These are phyloP conservation scores for Apamea sordens DNA, from an alignment of 2,888 invertebrate species.

Conservation along the genomic window DNA sequence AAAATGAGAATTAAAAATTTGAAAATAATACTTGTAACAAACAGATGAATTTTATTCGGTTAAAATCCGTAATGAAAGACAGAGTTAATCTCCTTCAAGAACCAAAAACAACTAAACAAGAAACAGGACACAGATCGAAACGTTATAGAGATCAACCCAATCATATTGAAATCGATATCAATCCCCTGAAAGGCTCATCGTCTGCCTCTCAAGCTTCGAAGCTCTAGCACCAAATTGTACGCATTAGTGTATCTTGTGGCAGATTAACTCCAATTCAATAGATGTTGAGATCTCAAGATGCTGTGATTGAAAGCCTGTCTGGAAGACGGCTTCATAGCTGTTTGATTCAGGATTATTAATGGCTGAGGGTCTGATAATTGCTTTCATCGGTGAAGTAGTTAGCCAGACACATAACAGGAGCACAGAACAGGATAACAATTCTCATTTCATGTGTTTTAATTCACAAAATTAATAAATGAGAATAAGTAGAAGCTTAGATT, in stretches of 20 bases:
- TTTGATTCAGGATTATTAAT: conserved; percentile 24
- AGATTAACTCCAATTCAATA: conserved; percentile 49
- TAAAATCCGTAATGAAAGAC: not conserved
- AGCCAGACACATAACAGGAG: too few species aligned
- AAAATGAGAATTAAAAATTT: not conserved
- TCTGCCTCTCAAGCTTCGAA: conserved; percentile 6
- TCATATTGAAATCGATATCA: conserved; percentile 27
- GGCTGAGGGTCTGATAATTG: not conserved
- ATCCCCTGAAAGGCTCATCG: conserved; percentile 34
- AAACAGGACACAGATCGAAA: not conserved
- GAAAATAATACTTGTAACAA: not conserved
- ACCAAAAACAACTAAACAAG: not conserved
- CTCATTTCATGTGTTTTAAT: too few species aligned
- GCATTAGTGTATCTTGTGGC: conserved; percentile 54
- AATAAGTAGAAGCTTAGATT: too few species aligned
- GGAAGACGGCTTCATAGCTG: conserved; percentile 29
- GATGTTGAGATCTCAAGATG: conserved; percentile 43
- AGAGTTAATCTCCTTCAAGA: not conserved
- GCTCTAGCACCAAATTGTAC: conserved; percentile 41
- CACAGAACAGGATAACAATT: too few species aligned
- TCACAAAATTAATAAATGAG: too few species aligned
- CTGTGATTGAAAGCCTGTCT: conserved; percentile 50
- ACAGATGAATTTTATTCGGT: not conserved
- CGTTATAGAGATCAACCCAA: not conserved
- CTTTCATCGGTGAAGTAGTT: not conserved